Conservation (phyloP, 2,888 invertebrate genomes). For the Alcis repandata region DNA sequence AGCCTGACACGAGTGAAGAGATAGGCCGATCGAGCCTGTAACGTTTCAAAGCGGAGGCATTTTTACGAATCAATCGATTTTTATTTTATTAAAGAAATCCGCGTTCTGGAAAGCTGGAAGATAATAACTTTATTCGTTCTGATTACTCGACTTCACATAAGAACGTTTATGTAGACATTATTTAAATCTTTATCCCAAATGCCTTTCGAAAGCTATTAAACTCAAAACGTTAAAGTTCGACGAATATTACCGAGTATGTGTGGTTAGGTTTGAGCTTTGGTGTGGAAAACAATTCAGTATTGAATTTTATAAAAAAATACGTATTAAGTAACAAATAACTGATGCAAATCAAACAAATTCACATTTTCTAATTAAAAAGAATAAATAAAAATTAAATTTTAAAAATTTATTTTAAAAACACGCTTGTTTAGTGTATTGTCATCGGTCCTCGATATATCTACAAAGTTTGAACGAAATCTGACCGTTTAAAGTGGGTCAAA, state of each 20-base stretch:
- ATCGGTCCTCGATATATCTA: no score
- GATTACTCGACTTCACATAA: slow-evolving; percentile 4
- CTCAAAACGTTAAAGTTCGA: background rate
- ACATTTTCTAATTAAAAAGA: no score
- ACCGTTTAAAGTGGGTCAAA: no score
- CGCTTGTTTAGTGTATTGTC: no score
- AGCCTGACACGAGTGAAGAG: slow-evolving; percentile 28
- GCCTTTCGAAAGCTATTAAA: background rate
- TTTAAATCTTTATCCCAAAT: slow-evolving; percentile 1
- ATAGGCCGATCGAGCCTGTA: slow-evolving; percentile 26
- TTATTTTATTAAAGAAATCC: slow-evolving; percentile 16
- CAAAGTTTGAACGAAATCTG: no score
- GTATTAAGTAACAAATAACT: no score
- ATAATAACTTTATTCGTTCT: slow-evolving; percentile 14
- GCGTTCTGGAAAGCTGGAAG: slow-evolving; percentile 12
- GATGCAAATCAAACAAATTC: no score
- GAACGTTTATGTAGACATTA: slow-evolving; percentile 4
- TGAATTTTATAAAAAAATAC: no score
- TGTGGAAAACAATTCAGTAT: no score
- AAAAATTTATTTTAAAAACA: no score
- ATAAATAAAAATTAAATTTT: no score
- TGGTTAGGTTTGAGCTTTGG: background rate
- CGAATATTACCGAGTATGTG: background rate
- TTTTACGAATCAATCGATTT: slow-evolving; percentile 32
- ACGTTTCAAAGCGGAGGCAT: slow-evolving; percentile 29